A percentile compares a stretch with the other conserved stretches of the same genome.
These are phyloP conservation scores for Camponotus fellah DNA, from an alignment of 2,888 invertebrate species.

Conservation along the genomic window DNA sequence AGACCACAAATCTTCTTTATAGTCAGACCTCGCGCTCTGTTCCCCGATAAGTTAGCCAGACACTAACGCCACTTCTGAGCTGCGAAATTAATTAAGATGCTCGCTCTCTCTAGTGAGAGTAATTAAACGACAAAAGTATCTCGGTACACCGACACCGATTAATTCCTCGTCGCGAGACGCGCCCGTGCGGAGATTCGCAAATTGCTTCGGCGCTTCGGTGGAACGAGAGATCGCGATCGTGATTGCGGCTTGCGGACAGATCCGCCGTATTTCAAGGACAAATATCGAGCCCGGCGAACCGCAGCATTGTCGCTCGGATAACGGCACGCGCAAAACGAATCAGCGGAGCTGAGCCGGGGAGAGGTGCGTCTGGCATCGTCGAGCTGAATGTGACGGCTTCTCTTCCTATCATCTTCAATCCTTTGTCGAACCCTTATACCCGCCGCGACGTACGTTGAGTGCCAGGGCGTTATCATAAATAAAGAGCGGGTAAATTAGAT, in stretches of 20 bases:
- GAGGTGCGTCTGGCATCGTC: slow-evolving; percentile 37
- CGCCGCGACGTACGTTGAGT: slow-evolving; percentile 77
- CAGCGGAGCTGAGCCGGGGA: slow-evolving; percentile 23
- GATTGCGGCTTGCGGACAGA: slow-evolving; percentile 58
- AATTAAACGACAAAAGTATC: slow-evolving; percentile 57
- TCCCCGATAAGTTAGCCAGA: slow-evolving; percentile 58
- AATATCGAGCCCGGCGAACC: slow-evolving; percentile 49
- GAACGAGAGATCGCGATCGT: slow-evolving; percentile 56
- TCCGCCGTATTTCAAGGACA: slow-evolving; percentile 48
- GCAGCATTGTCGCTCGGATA: slow-evolving; percentile 54
- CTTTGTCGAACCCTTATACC: slow-evolving; percentile 78
- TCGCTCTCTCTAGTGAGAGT: slow-evolving; percentile 26
- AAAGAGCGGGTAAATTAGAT: slow-evolving; percentile 84
- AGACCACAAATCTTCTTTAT: slow-evolving; percentile 72
- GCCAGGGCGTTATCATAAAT: slow-evolving; percentile 83
- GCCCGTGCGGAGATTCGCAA: slow-evolving; percentile 42
- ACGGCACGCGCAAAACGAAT: slow-evolving; percentile 57
- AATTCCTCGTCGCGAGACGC: slow-evolving; percentile 50
- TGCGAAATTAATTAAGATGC: slow-evolving; percentile 68
- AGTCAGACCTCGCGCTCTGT: slow-evolving; percentile 54
- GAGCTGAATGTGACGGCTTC: slow-evolving; percentile 78
- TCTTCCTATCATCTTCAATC: slow-evolving; percentile 77
- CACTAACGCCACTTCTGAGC: slow-evolving; percentile 46
- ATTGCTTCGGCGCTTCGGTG: slow-evolving; percentile 38
- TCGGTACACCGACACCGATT: slow-evolving; percentile 54